phyloP scores from a whole-genome alignment of 2,797 vertebrate species.

The Cossypha dichroa region DNA sequence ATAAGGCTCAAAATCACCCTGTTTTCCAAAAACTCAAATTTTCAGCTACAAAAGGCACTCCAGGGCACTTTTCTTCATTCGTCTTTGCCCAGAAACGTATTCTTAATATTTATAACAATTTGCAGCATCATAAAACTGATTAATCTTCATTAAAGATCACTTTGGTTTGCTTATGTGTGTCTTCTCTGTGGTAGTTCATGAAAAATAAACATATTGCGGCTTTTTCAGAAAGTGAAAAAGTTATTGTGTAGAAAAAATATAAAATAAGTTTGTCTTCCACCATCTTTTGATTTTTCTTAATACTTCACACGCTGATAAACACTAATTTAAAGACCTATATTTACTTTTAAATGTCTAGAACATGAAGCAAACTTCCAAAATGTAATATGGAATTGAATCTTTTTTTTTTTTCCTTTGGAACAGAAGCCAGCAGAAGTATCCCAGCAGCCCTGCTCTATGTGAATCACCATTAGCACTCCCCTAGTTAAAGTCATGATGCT shows the following conservation, averaged over 20 bases:
- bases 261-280: not conserved
- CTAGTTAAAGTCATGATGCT: not conserved
- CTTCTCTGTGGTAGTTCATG: not conserved
- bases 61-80: not conserved
- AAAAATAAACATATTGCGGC: not conserved
- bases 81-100: not conserved
- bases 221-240: not conserved
- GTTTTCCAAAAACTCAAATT: not conserved
- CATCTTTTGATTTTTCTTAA: not conserved
- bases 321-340: not conserved
- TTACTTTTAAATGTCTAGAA: not conserved
- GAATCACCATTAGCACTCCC: not conserved
- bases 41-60: not conserved
- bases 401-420: not conserved
- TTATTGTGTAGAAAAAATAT: not conserved
- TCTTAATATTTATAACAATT: not conserved
- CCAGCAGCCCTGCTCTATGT: not conserved
- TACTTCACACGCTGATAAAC: not conserved
- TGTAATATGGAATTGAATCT: not conserved
- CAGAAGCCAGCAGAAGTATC: not conserved
- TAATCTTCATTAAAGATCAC: not conserved
- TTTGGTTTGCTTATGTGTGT: not conserved
- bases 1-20: not conserved
- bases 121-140: not conserved
- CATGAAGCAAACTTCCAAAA: not conserved